These are phyloP conservation scores for Gnatocerus cornutus DNA, from an alignment of 2,888 invertebrate genomes.

Conservation along the genomic window DNA sequence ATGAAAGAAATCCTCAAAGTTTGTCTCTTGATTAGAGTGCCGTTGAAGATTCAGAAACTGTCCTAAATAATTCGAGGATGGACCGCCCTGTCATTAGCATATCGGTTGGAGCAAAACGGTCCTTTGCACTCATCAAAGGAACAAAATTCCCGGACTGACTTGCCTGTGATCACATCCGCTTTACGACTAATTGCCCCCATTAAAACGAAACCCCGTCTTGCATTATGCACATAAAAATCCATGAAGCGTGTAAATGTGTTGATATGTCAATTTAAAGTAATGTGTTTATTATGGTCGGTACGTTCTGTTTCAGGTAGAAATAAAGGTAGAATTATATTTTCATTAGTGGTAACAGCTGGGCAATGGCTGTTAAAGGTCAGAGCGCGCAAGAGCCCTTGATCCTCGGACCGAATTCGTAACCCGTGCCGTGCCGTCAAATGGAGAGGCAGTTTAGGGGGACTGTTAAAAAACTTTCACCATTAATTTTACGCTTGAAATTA, in stretches of 20 bases:
- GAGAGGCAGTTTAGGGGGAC: constrained; percentile 10
- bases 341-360: constrained; percentile 55
- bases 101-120: constrained; percentile 25
- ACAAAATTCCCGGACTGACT: constrained; percentile 24
- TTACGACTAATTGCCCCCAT: constrained; percentile 39
- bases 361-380: constrained; percentile 37
- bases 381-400: constrained; percentile 31
- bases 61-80: constrained; percentile 20
- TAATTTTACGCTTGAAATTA: constrained; percentile 42
- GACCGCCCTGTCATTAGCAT: constrained; percentile 23
- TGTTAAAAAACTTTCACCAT: constrained; percentile 47
- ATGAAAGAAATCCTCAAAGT: constrained; percentile 4
- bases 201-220: constrained; percentile 31
- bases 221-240: constrained; percentile 45
- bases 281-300: constrained; percentile 56
- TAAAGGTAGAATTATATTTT: constrained; percentile 52
- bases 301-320: constrained; percentile 51
- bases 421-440: constrained; percentile 32
- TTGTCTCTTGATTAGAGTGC: constrained; percentile 11
- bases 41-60: constrained; percentile 12
- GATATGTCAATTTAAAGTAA: constrained; percentile 59
- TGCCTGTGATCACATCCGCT: constrained; percentile 29
- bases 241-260: constrained; percentile 50
- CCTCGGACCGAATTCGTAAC: constrained; percentile 18
- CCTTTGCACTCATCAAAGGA: constrained; percentile 28